Percentiles rank a stretch among this genome's conserved stretches.
Conservation (phyloP, 1,140 invertebrate species). For the Dreissena polymorpha region DNA sequence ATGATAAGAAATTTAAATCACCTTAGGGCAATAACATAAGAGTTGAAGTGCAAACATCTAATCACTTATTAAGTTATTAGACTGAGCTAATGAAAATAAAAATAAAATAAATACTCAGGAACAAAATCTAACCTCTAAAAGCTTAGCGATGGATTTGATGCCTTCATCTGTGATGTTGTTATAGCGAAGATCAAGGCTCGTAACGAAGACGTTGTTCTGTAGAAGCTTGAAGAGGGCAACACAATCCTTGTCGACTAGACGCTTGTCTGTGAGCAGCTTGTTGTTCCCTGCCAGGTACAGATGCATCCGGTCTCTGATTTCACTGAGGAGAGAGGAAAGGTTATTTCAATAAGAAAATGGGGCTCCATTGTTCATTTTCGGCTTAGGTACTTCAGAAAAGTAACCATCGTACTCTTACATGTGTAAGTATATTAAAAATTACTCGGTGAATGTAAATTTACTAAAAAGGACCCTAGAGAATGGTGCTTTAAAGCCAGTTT, state of each 20-base stretch:
- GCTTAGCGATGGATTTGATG: conserved; percentile 65
- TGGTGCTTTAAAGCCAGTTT: neutral
- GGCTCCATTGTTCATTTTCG: too few species aligned
- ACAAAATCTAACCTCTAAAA: conserved; percentile 68
- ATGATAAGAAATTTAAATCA: too few species aligned
- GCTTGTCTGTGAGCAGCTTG: conserved; percentile 71
- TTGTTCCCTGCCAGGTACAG: conserved; percentile 78
- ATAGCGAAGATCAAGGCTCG: conserved; percentile 76
- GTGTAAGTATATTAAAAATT: neutral
- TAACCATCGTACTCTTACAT: too few species aligned
- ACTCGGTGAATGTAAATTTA: neutral
- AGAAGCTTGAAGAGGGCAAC: conserved; percentile 72
- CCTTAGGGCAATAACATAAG: too few species aligned
- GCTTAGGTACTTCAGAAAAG: too few species aligned
- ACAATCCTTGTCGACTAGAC: conserved; percentile 73
- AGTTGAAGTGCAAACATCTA: too few species aligned
- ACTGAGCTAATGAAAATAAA: too few species aligned
- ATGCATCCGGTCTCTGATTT: conserved; percentile 72
- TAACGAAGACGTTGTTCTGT: conserved; percentile 73
- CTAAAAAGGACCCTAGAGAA: neutral
- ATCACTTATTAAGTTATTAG: too few species aligned
- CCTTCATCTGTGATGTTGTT: conserved; percentile 78
- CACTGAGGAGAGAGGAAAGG: conserved; percentile 43
- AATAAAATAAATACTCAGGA: too few species aligned
- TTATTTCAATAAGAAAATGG: too few species aligned